These are phyloP conservation scores for Mormyrus iriodes DNA, from an alignment of 2,113 vertebrate species.

Conservation along the genomic window DNA sequence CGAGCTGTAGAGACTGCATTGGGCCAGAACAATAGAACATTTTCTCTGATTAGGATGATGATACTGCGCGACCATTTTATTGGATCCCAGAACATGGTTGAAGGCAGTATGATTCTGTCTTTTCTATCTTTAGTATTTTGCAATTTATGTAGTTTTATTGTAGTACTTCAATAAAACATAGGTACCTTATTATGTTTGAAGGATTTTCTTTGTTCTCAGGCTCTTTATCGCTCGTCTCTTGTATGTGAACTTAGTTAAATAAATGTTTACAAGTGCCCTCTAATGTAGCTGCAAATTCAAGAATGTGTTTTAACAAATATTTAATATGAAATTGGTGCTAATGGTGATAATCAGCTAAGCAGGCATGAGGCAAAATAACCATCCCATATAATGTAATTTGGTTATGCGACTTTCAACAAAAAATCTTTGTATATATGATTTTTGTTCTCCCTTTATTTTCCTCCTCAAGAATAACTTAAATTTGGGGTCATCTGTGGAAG, in stretches of 20 bases:
- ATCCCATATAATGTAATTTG: background rate
- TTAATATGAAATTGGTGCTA: conserved; percentile 16
- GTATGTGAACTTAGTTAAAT: background rate
- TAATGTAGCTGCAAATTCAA: conserved; percentile 17
- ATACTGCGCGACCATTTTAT: background rate
- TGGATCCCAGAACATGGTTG: background rate
- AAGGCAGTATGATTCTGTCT: background rate
- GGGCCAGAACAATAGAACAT: background rate
- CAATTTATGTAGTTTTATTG: background rate
- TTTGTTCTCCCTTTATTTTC: background rate
- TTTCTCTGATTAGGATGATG: background rate
- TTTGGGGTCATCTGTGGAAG: background rate
- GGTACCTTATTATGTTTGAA: background rate
- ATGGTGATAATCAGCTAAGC: background rate
- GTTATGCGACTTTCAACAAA: background rate
- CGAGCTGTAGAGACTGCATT: background rate
- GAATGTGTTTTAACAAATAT: background rate
- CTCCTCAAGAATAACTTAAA: background rate
- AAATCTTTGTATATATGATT: background rate
- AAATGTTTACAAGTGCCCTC: conserved; percentile 15
- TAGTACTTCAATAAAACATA: background rate
- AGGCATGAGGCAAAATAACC: background rate
- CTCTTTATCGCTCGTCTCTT: conserved; percentile 21
- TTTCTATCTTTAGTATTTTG: background rate
- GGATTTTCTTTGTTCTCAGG: conserved; percentile 27